Conservation (phyloP, 2,797 vertebrate genomes). For the Gephyroberyx darwinii region DNA sequence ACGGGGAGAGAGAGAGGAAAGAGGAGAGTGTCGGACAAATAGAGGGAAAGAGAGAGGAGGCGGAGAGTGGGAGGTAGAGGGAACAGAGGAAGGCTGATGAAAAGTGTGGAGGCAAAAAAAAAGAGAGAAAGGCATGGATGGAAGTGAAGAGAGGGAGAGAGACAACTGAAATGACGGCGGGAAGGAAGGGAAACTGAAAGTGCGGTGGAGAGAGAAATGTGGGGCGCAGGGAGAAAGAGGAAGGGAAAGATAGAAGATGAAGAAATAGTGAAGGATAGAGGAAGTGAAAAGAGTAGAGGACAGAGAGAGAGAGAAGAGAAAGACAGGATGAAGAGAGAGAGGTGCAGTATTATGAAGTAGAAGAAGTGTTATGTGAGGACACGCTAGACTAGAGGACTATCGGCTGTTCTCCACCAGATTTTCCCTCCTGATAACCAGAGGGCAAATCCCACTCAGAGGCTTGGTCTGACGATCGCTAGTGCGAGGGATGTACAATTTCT, state of each 20-base stretch:
- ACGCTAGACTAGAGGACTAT: too few relatives aligned
- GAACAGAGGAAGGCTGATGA: not conserved
- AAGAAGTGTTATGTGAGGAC: too few relatives aligned
- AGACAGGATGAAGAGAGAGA: too few relatives aligned
- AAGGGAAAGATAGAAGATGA: not conserved
- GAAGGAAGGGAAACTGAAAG: not conserved
- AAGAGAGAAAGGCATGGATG: too few relatives aligned
- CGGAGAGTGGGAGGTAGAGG: not conserved
- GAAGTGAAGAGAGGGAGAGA: not conserved
- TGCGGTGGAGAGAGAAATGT: not conserved
- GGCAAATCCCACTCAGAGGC: too few relatives aligned
- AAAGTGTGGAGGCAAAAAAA: not conserved
- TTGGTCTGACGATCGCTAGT: too few relatives aligned
- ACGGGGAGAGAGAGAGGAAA: constrained; percentile 7
- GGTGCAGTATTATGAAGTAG: too few relatives aligned
- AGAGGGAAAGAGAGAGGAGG: not conserved
- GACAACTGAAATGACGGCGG: too few relatives aligned
- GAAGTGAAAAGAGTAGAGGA: not conserved
- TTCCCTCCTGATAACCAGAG: too few relatives aligned
- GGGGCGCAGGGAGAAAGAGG: not conserved
- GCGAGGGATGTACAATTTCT: too few relatives aligned
- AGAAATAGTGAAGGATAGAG: too few relatives aligned
- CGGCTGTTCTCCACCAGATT: too few relatives aligned
- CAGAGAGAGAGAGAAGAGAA: not conserved
- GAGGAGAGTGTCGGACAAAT: not conserved